These are phyloP conservation scores for Eidolon helvum DNA, from an alignment of 2,113 vertebrate species.

Conservation along the genomic window DNA sequence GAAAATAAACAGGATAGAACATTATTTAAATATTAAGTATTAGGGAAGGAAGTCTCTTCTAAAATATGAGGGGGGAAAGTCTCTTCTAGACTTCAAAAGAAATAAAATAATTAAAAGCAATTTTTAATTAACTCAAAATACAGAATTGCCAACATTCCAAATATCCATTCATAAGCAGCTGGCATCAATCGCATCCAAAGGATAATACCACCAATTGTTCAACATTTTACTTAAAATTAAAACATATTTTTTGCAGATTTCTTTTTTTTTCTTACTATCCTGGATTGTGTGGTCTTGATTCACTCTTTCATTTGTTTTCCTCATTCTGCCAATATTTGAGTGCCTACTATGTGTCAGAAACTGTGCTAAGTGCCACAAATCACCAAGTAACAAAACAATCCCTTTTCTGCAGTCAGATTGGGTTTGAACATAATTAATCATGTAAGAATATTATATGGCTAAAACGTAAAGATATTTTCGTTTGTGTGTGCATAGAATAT, in stretches of 20 bases:
- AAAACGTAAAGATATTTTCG: neutral
- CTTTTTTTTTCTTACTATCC: neutral
- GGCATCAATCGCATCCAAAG: neutral
- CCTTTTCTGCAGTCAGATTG: neutral
- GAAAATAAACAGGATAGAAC: neutral
- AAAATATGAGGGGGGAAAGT: neutral
- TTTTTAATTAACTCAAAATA: neutral
- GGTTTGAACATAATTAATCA: neutral
- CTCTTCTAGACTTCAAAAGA: neutral
- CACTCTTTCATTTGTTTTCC: neutral
- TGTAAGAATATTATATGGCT: neutral
- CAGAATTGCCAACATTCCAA: neutral
- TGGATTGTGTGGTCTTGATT: neutral
- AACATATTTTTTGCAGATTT: neutral
- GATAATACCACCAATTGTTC: neutral
- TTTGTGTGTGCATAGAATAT: neutral
- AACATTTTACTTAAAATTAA: slow-evolving; percentile 9
- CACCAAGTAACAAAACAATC: neutral
- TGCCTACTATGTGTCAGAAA: neutral
- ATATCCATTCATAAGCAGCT: neutral
- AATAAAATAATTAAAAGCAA: neutral
- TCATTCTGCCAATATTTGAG: neutral
- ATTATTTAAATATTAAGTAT: neutral
- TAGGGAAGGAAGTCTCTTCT: neutral
- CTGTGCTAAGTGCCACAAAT: neutral